Evolutionary conservation across 2,888 invertebrate genomes (phyloP), one percentile per base, ranked within the genome.

Genomic region (Ectobius pallidus): DNA sequence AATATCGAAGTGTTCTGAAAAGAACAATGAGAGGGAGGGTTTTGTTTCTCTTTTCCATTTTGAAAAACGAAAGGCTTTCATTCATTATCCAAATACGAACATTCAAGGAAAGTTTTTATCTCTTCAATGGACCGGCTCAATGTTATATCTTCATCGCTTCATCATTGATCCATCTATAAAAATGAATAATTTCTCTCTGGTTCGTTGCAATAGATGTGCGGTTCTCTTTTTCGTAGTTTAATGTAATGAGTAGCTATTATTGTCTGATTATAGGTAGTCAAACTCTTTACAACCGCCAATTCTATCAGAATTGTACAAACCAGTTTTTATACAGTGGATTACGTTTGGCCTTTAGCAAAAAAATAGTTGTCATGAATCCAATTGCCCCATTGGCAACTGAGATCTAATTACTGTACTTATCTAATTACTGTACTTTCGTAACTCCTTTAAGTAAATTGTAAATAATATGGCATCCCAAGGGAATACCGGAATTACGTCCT

Each of bases 121-220:
- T 34, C 49, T 49, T 69, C 69, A 69, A 46, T 52, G 52, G 46
- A 30, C 34, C 46, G n/a, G n/a, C n/a, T n/a, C n/a, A n/a, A n/a
- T n/a, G 46, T 69, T 69, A 58, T 22, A 55, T 14, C 32, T 58
- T 69, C 34, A 69, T 58, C 55, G 55, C 39, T 69, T 69, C 69
- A 68, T 68, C 68, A 27, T 46, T 68, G 46, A 46, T 11, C 44
- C 25, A 39, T 55, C 20, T 32, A 32, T 39, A 52, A 55, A 32
- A 55, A 27, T 55, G 58, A 58, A 58, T 27, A n/a, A 58, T 58
- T n/a, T 58, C n/a, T 58, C 25, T 58, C 30, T 30, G 30, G 58
- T 58, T 30, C 30, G 30, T 58, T 25, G 27, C 30, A 58, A 32
- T 58, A n/a, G n/a, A n/a, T n/a, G n/a, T n/a, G n/a, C n/a, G n/a